Conservation (phyloP, 2,113 vertebrate genomes). For the Prinia subflava region DNA sequence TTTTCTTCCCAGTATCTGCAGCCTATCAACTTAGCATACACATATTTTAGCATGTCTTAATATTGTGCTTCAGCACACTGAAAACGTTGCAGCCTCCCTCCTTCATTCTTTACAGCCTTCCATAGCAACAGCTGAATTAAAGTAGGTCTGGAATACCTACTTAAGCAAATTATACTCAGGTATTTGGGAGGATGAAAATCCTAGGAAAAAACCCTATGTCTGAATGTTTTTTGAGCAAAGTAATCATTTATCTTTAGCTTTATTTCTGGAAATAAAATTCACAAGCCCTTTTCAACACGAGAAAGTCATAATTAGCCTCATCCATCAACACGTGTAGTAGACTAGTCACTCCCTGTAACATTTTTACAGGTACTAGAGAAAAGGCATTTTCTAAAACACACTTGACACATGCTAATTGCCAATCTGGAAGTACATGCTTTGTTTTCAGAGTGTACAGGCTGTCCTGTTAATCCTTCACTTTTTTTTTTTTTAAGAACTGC, state of each 20-base stretch:
- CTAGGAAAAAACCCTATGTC: background rate
- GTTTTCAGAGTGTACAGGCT: background rate
- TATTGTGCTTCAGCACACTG: conserved; percentile 10
- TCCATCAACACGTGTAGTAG: background rate
- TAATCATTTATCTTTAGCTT: background rate
- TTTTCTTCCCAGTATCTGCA: background rate
- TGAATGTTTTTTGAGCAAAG: conserved; percentile 7
- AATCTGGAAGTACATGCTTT: background rate
- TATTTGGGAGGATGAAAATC: background rate
- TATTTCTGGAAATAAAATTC: conserved; percentile 25
- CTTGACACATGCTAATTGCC: background rate
- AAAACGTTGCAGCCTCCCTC: background rate
- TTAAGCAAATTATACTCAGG: conserved; percentile 42
- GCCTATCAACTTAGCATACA: background rate
- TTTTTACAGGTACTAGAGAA: background rate
- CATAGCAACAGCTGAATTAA: conserved; percentile 21
- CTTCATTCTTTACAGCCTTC: background rate
- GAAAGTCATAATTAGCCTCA: conserved; percentile 8
- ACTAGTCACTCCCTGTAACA: background rate
- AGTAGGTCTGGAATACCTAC: conserved; percentile 36
- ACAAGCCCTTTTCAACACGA: conserved; percentile 5
- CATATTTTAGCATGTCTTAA: background rate
- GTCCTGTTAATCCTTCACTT: background rate
- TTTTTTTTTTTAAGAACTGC: background rate
- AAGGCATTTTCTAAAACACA: background rate